Evolutionary conservation across 2,888 invertebrate species (phyloP).

Genomic region (Smittia sp.): DNA sequence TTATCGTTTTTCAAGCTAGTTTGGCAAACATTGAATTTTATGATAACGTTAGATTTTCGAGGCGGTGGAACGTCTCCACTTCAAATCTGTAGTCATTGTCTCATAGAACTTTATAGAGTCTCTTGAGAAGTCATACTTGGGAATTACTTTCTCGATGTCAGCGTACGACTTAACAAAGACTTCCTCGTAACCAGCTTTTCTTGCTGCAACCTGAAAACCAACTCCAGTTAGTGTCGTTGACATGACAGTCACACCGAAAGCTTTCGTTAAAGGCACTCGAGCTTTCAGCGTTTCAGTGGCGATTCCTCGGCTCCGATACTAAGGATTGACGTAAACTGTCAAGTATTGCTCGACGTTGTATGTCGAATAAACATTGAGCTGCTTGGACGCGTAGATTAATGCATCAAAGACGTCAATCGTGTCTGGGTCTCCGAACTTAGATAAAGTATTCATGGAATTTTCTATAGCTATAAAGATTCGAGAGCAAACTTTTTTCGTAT

Average conservation of each 20-base stretch:
- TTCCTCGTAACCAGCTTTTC: conserved; percentile 34
- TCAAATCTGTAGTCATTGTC: neutral
- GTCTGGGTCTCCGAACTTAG: neutral
- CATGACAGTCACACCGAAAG: conserved; percentile 33
- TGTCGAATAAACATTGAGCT: neutral
- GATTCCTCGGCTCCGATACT: conserved; percentile 35
- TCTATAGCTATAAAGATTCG: neutral
- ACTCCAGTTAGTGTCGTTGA: conserved; percentile 27
- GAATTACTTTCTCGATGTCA: neutral
- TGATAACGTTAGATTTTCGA: too few species aligned
- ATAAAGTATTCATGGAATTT: neutral
- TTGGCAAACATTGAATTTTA: too few species aligned
- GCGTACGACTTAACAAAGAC: neutral
- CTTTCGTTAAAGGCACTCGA: conserved; percentile 28
- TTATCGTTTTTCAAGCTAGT: too few species aligned
- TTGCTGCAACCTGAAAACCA: conserved; percentile 35
- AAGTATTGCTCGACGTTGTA: conserved; percentile 21
- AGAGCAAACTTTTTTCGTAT: neutral
- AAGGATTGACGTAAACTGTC: conserved; percentile 5
- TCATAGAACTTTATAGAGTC: neutral
- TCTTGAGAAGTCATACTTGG: neutral
- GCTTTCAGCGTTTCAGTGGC: conserved; percentile 39
- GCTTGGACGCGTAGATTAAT: neutral
- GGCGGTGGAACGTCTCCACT: too few species aligned
- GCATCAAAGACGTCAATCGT: neutral